Conservation (phyloP, 2,888 invertebrate genomes). For the Agrochola lychnidis region DNA sequence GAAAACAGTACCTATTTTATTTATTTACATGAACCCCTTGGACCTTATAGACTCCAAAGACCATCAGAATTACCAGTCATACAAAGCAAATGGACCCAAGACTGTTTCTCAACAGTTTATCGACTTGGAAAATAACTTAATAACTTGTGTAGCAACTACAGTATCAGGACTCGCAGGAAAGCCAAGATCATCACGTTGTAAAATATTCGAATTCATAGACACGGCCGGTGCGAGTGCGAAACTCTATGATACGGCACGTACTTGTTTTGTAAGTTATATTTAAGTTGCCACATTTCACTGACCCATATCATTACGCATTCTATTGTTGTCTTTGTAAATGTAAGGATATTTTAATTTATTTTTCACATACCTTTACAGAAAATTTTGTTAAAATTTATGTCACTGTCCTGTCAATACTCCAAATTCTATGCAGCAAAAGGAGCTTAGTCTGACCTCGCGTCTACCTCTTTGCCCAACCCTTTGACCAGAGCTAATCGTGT, state of each 20-base stretch:
- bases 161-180: constrained; percentile 35
- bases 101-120: constrained; percentile 7
- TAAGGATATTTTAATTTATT: background rate
- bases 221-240: constrained; percentile 30
- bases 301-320: constrained; percentile 42
- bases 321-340: constrained; percentile 7
- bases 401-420: background rate
- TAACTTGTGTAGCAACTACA: constrained; percentile 39
- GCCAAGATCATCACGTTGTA: constrained; percentile 48
- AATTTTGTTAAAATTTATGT: background rate
- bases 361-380: too few relatives aligned
- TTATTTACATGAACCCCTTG: background rate
- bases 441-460: background rate
- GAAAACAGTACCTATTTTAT: background rate
- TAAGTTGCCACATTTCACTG: constrained; percentile 45
- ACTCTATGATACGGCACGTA: constrained; percentile 56
- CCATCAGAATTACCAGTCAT: background rate
- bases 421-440: background rate
- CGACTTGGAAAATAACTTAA: constrained; percentile 16
- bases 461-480: background rate
- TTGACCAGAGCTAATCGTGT: background rate
- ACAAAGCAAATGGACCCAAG: constrained; percentile 2
- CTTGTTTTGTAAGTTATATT: constrained; percentile 39
- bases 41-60: background rate
- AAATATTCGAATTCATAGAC: constrained; percentile 57